Percentiles rank a stretch among this genome's conserved stretches.
Conservation (phyloP, 2,113 vertebrate species). For the Orycteropus afer region DNA sequence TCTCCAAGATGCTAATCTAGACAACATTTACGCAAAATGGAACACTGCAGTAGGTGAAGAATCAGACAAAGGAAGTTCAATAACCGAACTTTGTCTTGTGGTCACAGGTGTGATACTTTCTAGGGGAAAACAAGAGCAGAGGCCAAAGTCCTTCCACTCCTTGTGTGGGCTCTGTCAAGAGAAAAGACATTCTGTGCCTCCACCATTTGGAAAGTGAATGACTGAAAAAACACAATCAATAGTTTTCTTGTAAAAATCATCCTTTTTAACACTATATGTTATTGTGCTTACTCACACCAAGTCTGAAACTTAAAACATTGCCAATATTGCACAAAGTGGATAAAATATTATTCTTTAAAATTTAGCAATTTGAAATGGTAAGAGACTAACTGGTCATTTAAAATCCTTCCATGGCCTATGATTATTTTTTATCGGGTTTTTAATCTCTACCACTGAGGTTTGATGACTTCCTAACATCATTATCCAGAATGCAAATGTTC, state of each 20-base stretch:
- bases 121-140: neutral
- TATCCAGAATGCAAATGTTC: slow-evolving; percentile 5
- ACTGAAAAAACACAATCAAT: neutral
- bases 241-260: neutral
- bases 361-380: slow-evolving; percentile 30
- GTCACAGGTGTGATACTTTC: neutral
- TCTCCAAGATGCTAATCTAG: neutral
- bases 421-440: slow-evolving; percentile 38
- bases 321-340: neutral
- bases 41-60: neutral
- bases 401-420: neutral
- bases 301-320: slow-evolving; percentile 21
- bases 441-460: neutral
- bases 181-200: neutral
- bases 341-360: slow-evolving; percentile 35
- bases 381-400: slow-evolving; percentile 8
- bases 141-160: rapidly evolving
- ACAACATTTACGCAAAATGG: neutral
- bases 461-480: slow-evolving; percentile 39
- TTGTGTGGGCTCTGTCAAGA: neutral
- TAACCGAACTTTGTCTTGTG: neutral
- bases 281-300: neutral
- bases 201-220: neutral
- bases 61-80: neutral
- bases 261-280: neutral